These are phyloP conservation scores for Callipepla californica DNA, from an alignment of 2,113 vertebrate genomes.

Conservation along the genomic window DNA sequence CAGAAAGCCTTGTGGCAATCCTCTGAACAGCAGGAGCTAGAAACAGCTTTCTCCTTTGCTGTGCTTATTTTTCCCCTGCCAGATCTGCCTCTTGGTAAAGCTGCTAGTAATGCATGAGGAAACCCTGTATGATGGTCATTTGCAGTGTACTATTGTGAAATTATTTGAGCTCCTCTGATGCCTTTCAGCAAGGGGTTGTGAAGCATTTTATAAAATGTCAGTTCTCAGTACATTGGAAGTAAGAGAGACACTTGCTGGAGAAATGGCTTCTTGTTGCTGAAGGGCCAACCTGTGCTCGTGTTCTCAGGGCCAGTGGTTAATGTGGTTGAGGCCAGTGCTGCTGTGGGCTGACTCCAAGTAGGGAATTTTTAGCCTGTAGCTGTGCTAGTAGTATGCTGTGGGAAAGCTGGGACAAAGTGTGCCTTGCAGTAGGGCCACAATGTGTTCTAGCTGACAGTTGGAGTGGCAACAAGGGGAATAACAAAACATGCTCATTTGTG, in stretches of 20 bases:
- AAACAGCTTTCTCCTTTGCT: slow-evolving; percentile 11
- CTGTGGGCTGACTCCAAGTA: neutral
- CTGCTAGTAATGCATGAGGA: neutral
- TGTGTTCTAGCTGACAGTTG: fast-evolving
- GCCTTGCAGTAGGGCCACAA: too few species aligned
- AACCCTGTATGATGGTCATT: neutral
- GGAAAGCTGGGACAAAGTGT: neutral
- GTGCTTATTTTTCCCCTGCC: slow-evolving; percentile 4
- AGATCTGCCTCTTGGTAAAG: neutral
- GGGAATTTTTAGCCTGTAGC: neutral
- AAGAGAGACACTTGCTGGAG: neutral
- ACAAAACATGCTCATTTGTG: fast-evolving
- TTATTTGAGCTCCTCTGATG: neutral
- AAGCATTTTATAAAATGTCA: neutral
- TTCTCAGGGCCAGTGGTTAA: neutral
- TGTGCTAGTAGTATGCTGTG: fast-evolving
- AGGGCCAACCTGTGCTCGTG: neutral
- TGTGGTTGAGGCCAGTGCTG: fast-evolving
- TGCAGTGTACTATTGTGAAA: neutral
- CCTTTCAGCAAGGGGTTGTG: neutral
- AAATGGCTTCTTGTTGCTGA: neutral
- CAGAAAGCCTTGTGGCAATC: neutral
- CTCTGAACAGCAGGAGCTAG: neutral
- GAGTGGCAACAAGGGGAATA: fast-evolving
- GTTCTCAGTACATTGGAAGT: neutral